These are phyloP conservation scores for Cinara cedri DNA, from an alignment of 2,888 invertebrate species.

Conservation along the genomic window DNA sequence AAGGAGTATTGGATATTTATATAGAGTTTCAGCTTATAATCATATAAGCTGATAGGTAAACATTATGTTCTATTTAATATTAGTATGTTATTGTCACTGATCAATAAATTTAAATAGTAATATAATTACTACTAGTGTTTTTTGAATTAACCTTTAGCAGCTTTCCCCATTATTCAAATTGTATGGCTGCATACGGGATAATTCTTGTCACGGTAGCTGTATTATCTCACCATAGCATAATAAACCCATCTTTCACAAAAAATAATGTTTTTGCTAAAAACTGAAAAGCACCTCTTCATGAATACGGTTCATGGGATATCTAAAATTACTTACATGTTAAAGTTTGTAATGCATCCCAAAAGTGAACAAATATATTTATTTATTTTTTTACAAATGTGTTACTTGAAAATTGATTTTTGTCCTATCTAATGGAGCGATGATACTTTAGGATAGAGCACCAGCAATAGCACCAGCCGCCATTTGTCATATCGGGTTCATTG, in stretches of 20 bases:
- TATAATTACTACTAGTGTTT: conserved; percentile 60
- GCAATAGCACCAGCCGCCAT: conserved; percentile 87
- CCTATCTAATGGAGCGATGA: conserved; percentile 95
- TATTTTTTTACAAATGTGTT: conserved; percentile 62
- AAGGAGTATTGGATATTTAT: too few relatives aligned
- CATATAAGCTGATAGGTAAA: too few relatives aligned
- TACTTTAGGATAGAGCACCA: conserved; percentile 93
- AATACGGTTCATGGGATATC: conserved; percentile 73
- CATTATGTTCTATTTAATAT: too few relatives aligned
- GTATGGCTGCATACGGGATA: conserved; percentile 95
- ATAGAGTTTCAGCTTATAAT: too few relatives aligned
- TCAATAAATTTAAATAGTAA: not conserved
- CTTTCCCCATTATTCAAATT: conserved; percentile 97
- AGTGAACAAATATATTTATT: not conserved
- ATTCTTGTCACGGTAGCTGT: conserved; percentile 98
- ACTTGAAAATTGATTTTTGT: conserved; percentile 99
- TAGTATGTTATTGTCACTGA: too few relatives aligned
- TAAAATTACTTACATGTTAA: conserved; percentile 46
- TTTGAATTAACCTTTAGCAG: conserved; percentile 72
- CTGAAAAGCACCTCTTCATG: conserved; percentile 72
- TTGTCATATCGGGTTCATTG: conserved; percentile 62
- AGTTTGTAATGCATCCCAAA: not conserved
- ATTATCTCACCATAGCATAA: conserved; percentile 95
- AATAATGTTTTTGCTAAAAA: conserved; percentile 75
- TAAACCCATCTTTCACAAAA: conserved; percentile 77